Evolutionary conservation across 37 sponge, comb jelly and placozoan species (phyloP), one percentile per base, ranked within the genome.

Genomic region (Cliona cf. orientalis): DNA sequence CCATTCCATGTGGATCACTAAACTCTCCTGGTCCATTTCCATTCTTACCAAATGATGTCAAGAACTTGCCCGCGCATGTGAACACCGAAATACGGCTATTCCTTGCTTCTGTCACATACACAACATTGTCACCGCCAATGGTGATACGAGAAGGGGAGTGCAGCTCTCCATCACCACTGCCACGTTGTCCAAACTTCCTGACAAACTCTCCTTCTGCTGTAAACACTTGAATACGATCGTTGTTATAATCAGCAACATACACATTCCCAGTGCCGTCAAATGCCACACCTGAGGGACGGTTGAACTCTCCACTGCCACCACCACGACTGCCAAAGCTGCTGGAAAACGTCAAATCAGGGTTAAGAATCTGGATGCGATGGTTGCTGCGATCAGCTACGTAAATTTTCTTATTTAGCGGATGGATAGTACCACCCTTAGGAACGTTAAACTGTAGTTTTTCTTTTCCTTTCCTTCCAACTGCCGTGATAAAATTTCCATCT

Each of bases 401-500:
- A 19, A 81, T 17, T 23, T 81, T 58, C 37, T 31, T 26, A 19
- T 56, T 58, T 23, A 58, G 35, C 0, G 71, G 71, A 43, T 81
- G 71, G 26, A 81, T 31, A 40, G 41, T 36, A 39, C 69, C 70
- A 25, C 60, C 62, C 29, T 28, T 26, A 19, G 81, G 81, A 22
- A 25, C 39, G 31, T 81, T 14, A 42, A 81, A 81, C 60, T 81
- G 57, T n/a, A 81, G 59, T 1, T 39, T 58, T 34, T 60, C 60
- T n/a, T 34, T 70, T 5, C 81, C 81, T 4, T 49, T 46, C 22
- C 23, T 71, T 23, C 81, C 81, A 31, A 81, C 81, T 12, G 44
- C 32, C 12, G 37, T n/a, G 31, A 69, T 0, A 17, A 70, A 81
- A 14, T 58, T 53, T 53, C 81, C 81, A 29, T 69, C 59, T 25